Evolutionary conservation across 2,113 vertebrate species (phyloP), one percentile per base, ranked within the genome.

Genomic region (Genyomyrus donnyi): DNA sequence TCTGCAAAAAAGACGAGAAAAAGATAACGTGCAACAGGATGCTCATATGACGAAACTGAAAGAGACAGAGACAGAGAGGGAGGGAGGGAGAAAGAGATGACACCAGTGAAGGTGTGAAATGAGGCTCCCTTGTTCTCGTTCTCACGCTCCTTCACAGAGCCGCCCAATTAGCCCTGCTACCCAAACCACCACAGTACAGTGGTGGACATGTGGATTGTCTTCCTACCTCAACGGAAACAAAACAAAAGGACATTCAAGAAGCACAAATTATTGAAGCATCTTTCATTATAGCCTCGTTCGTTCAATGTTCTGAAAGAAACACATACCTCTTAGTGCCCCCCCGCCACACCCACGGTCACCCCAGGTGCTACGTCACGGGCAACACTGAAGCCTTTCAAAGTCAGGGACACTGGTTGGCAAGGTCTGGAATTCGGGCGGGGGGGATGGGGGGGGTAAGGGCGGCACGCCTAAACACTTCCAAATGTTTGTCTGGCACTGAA

Each of bases 321-420:
- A 24, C 52, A 10, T 3, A 48, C 89, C 89, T n/a, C 24, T 45
- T 35, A 70, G 53, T 42, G 31, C 49, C n/a, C 15, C 19, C 35
- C 66, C 24, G 7, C 83, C 83, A 21, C 21, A 48, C 48, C 48
- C 24, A 27, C 6, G 48, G 24, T 31, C 85, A 27, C 85, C 84
- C 85, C 91, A 90, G 91, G 91, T 66, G 91, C 92, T 92, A 93
- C 15, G 93, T 94, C 93, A 94, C 1, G 56, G 88, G 92, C 92
- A 91, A 90, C 92, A 93, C 93, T 93, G 94, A 94, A 95, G 94
- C 92, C 94, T 91, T 93, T 93, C 91, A 94, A 92, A 93, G 93
- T 93, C 89, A 27, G 17, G 86, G 91, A 92, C 91, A 95, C 94
- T 91, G 93, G 95, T 93, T 93, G 93, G 93, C 93, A 94, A 91